phyloP scores from a whole-genome alignment of 92 coral and sea anemone species.

The Chrysogorgia sp. region DNA sequence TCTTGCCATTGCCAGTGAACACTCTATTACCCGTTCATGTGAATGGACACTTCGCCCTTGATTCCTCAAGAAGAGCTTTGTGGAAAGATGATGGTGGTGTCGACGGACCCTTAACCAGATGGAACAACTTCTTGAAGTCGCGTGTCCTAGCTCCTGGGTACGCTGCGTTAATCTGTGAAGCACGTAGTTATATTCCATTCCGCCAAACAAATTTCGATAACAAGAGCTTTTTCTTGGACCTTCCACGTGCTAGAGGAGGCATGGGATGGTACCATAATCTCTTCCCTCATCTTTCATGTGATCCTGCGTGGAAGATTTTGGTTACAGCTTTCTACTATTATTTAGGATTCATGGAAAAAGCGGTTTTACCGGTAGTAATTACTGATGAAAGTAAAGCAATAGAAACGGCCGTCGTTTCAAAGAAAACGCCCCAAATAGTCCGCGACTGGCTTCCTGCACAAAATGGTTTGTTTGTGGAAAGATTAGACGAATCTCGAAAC shows the following conservation, averaged over 20 bases:
- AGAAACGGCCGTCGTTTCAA: slow-evolving; percentile 17
- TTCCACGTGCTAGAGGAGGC: slow-evolving; percentile 70
- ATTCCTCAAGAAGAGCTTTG: slow-evolving; percentile 75
- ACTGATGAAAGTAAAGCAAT: slow-evolving; percentile 60
- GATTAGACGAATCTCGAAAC: slow-evolving; percentile 59
- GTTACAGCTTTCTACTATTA: slow-evolving; percentile 64
- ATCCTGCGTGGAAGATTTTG: slow-evolving; percentile 77
- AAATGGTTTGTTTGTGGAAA: slow-evolving; percentile 46
- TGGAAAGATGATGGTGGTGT: slow-evolving; percentile 69
- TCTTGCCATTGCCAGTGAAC: slow-evolving; percentile 67
- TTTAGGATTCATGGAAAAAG: slow-evolving; percentile 61
- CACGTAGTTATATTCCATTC: slow-evolving; percentile 54
- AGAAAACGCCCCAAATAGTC: neutral
- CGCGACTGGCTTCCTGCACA: slow-evolving; percentile 9
- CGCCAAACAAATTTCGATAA: slow-evolving; percentile 62
- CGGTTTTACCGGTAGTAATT: slow-evolving; percentile 75
- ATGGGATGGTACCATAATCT: slow-evolving; percentile 82
- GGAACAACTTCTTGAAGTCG: slow-evolving; percentile 81
- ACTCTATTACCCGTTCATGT: slow-evolving; percentile 80
- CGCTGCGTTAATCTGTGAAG: slow-evolving; percentile 64
- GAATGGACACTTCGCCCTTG: slow-evolving; percentile 78
- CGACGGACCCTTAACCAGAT: slow-evolving; percentile 55
- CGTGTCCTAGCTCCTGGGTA: slow-evolving; percentile 79
- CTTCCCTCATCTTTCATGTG: slow-evolving; percentile 72
- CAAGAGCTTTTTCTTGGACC: slow-evolving; percentile 66